Evolutionary conservation across 2,797 vertebrate species (phyloP), one percentile per base, ranked within the genome.

Genomic region (Schizopygopsis pylzovi): DNA sequence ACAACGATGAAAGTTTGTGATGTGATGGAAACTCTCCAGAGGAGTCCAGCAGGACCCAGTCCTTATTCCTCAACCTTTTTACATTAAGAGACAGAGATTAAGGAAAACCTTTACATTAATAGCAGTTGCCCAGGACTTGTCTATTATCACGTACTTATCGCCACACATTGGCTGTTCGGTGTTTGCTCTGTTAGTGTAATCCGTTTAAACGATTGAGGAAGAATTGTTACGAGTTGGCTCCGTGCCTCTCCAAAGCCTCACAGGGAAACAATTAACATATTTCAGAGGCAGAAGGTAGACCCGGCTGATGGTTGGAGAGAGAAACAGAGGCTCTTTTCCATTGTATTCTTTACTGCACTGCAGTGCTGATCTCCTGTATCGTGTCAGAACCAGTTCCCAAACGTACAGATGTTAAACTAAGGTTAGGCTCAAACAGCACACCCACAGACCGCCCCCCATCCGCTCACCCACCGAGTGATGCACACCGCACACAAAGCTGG

Each of bases 171-270:
- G 87, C 89, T 88, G 86, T 82, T 89, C 88, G 84, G 91, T 89
- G 89, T 87, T 87, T 86, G 90, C 85, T 85, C 90, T 91, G 88
- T 84, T 86, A 65, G 67, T 89, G 90, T 92, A 93, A 93, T 92
- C 90, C 86, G 76, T 91, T 92, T 90, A 93, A 94, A 90, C 87
- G 86, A 92, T 93, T 92, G n/a, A 90, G 87, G 85, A 92, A 89
- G 89, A 87, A 91, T 90, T 91, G 88, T 89, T 82, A 65, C 59
- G 28, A 28, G 28, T 59, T 88, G 83, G 86, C 54, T 33, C 43
- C 10, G 11, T 85, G 86, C 67, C 87, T 87, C 61, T 43, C 37
- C 52, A n/a, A 73, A 43, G 68, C n/a, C 65, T 68, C 18, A 52
- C 4, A 33, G 79, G 45, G 13, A 82, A 63, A 89, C 83, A 28